A percentile compares a stretch with the other conserved stretches of the same genome.
Evolutionary conservation across 2,113 vertebrate genomes (phyloP).

Genomic region (Galeopterus variegatus): DNA sequence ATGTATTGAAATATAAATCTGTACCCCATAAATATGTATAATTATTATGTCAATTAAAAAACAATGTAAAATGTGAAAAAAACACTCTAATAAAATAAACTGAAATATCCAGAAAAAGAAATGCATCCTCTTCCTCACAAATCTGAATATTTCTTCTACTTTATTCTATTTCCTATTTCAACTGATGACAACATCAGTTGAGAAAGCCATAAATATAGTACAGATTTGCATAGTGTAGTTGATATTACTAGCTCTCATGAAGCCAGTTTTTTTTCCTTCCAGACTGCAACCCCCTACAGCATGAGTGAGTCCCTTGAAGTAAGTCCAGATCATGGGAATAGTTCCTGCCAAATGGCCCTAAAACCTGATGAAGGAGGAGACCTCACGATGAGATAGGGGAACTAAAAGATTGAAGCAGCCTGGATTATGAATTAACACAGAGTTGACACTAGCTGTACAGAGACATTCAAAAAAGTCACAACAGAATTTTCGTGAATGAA

Average conservation of each 20-base stretch:
- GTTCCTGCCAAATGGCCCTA: not conserved
- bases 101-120: not conserved
- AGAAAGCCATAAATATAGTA: not conserved
- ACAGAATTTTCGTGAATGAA: not conserved
- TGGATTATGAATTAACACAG: not conserved
- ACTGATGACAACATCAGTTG: not conserved
- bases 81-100: no score
- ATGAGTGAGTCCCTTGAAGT: not conserved
- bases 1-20: no score
- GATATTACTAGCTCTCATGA: not conserved
- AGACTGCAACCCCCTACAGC: not conserved
- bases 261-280: not conserved
- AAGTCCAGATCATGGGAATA: not conserved
- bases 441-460: not conserved
- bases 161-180: constrained; percentile 9
- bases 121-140: not conserved
- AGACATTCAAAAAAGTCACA: not conserved
- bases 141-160: not conserved
- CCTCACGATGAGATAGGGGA: not conserved
- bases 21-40: no score
- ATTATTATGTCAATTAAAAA: no score
- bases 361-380: not conserved
- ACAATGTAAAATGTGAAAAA: no score
- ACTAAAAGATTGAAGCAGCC: not conserved
- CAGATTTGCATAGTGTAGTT: not conserved